These are phyloP conservation scores for Carposina sasakii DNA, from an alignment of 1,140 invertebrate genomes.

Conservation along the genomic window DNA sequence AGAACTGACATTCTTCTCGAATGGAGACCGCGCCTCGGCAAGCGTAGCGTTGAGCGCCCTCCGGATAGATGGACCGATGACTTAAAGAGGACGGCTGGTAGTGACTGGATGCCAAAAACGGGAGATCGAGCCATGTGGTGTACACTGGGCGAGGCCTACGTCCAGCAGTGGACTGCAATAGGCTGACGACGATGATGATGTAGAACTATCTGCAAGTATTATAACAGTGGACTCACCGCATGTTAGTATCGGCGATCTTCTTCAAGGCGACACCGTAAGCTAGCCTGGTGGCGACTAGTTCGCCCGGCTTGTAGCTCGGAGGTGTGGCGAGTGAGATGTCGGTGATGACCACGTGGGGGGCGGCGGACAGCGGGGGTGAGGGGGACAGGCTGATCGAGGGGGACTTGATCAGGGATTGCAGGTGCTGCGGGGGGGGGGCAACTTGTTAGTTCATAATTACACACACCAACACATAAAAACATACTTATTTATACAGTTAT, in stretches of 20 bases:
- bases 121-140: too few relatives aligned
- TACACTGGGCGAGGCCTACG: too few relatives aligned
- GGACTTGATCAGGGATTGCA: conserved; percentile 80
- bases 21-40: too few relatives aligned
- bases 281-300: conserved; percentile 90
- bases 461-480: too few relatives aligned
- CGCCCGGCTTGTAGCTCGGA: conserved; percentile 88
- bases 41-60: too few relatives aligned
- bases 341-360: conserved; percentile 80
- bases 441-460: neutral
- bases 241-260: conserved; percentile 89
- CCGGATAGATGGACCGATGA: too few relatives aligned
- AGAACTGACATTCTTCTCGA: too few relatives aligned
- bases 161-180: too few relatives aligned
- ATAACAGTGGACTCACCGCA: conserved; percentile 59
- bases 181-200: too few relatives aligned
- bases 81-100: too few relatives aligned
- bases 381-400: conserved; percentile 26
- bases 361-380: conserved; percentile 77
- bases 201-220: neutral
- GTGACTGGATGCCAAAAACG: too few relatives aligned
- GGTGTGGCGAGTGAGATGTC: conserved; percentile 87
- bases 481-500: too few relatives aligned
- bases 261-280: conserved; percentile 96
- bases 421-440: conserved; percentile 71